Conservation (phyloP, 2,888 invertebrate species). For the Colletes collaris region DNA sequence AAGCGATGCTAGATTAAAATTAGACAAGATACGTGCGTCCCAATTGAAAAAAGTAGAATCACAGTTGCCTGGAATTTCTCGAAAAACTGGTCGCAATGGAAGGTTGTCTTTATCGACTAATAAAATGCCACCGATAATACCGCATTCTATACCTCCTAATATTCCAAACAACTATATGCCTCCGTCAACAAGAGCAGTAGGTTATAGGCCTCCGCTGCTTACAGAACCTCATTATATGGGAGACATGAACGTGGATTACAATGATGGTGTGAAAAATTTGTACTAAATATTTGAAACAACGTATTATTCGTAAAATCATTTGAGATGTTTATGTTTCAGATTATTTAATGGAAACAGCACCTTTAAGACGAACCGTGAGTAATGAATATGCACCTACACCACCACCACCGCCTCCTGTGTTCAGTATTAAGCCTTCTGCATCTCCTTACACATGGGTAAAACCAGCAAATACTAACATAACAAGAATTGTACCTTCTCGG, state of each 20-base stretch:
- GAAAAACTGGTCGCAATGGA: constrained; percentile 84
- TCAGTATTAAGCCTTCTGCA: constrained; percentile 75
- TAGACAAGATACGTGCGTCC: constrained; percentile 86
- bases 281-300: neutral
- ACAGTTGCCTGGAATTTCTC: constrained; percentile 83
- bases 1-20: constrained; percentile 89
- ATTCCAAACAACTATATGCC: constrained; percentile 66
- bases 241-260: constrained; percentile 75
- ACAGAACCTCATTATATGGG: constrained; percentile 75
- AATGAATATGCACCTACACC: constrained; percentile 80
- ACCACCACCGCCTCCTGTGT: constrained; percentile 81
- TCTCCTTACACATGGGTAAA: constrained; percentile 80
- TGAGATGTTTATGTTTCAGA: constrained; percentile 60
- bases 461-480: constrained; percentile 63
- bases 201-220: constrained; percentile 71
- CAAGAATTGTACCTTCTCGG: constrained; percentile 60
- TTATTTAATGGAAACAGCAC: constrained; percentile 76
- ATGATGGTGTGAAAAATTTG: constrained; percentile 66
- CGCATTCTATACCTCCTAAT: constrained; percentile 55
- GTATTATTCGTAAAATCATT: neutral
- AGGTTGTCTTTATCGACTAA: constrained; percentile 84
- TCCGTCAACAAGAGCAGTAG: constrained; percentile 69
- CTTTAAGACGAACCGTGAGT: constrained; percentile 79
- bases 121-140: constrained; percentile 73
- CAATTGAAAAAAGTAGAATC: constrained; percentile 79